Conservation (phyloP, 2,113 vertebrate genomes). For the Pao palembangensis region DNA sequence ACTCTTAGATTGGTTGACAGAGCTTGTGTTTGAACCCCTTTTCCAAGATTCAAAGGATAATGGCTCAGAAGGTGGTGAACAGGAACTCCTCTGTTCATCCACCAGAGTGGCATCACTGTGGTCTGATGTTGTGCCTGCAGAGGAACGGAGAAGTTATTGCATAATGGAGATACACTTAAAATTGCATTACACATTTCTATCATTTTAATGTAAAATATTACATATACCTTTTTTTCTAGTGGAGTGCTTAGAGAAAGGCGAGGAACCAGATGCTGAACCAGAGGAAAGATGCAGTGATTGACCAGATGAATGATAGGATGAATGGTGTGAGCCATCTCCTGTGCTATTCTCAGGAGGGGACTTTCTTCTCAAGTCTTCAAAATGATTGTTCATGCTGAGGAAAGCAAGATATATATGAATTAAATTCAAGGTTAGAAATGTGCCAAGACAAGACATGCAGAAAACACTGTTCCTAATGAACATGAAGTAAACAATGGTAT, state of each 20-base stretch:
- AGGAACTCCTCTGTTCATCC: conserved; percentile 72
- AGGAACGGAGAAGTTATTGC: not conserved
- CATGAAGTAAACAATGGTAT: not conserved
- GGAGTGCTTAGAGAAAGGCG: conserved; percentile 79
- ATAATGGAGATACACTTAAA: not conserved
- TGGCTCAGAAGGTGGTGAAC: conserved; percentile 70
- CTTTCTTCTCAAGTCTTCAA: conserved; percentile 77
- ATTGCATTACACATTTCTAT: not conserved
- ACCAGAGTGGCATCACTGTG: conserved; percentile 74
- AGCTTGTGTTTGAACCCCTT: conserved; percentile 62
- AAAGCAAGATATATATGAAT: conserved; percentile 1
- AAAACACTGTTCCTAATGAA: not conserved
- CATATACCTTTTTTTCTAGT: conserved; percentile 74
- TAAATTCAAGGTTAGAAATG: not conserved
- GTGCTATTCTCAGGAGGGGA: conserved; percentile 67
- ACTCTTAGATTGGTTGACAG: conserved; percentile 68
- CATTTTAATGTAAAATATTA: not conserved
- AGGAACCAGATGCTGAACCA: conserved; percentile 73
- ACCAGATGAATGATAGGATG: conserved; percentile 52
- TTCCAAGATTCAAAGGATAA: conserved; percentile 73
- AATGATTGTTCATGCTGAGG: conserved; percentile 69
- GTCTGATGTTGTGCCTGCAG: conserved; percentile 53
- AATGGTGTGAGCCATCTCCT: conserved; percentile 70
- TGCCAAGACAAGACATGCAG: not conserved
- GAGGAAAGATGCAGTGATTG: conserved; percentile 72